Base-by-base conservation (phyloP, 2,797 vertebrate genomes). In the Dermochelys coriacea region DNA sequence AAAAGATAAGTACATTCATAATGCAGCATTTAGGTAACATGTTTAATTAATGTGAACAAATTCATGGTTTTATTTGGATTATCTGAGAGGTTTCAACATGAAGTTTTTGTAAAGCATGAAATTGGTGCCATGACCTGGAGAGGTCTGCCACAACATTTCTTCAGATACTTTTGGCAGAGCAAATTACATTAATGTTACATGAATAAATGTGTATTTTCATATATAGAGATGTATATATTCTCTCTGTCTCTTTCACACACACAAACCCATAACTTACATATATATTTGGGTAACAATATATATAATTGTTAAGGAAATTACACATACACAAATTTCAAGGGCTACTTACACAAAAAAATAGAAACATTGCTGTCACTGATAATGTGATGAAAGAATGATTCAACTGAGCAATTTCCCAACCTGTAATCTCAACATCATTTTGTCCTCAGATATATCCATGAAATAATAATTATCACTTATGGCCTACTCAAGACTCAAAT, bases 31-130 rank as follows among this genome's bases (percentile, higher is more conserved):
- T 96, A 96, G 64, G 64, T 91, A 97, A 90, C 91, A 87, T 55
- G 29, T 92, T 97, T 97, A 96, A 97, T 95, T 97, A 97, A 95
- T 92, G 85, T 64, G 95, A 96, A 93, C 25, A 97, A 81, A 96
- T 90, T 83, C 88, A 51, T 96, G 12, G 92, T 95, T 98, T 96
- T 97, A 94, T 96, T 98, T 64, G 94, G 57, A 84, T 93, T 96
- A 96, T 95, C 91, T 71, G 57, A 78, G 92, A 64, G 4, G 3
- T 95, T 96, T 94, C 96, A 92, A 45, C 37, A 57, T 2, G 91
- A 91, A 50, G 93, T 94, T 96, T 97, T 93, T 78, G 80, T 47
- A 81, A 92, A 91, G 54, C 82, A 84, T 80, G 74, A 97, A 97
- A 94, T 89, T 71, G 50, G 41, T 94, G 85, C 6, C 82, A 78